phyloP scores from a whole-genome alignment of 2,888 invertebrate species.

The Tromatobia lineatoria region DNA sequence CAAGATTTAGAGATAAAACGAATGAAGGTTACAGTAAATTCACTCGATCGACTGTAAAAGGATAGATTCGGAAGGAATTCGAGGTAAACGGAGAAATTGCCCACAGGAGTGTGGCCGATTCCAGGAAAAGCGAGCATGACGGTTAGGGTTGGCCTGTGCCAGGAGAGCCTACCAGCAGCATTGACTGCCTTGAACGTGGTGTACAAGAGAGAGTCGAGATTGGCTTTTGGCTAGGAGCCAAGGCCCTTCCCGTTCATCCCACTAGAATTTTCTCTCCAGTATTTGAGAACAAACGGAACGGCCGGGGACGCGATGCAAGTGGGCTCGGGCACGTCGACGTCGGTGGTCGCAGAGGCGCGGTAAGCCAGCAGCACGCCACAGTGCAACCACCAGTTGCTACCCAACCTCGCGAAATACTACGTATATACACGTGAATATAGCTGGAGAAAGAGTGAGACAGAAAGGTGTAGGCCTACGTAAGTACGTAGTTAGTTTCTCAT shows the following conservation, averaged over 20 bases:
- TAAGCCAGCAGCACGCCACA: constrained; percentile 73
- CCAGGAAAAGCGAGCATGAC: not conserved
- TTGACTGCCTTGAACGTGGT: constrained; percentile 26
- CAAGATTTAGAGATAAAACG: not conserved
- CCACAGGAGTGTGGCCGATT: constrained; percentile 17
- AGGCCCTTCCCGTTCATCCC: constrained; percentile 79
- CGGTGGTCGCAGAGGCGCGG: constrained; percentile 69
- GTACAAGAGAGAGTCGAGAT: constrained; percentile 21
- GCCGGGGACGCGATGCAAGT: constrained; percentile 78
- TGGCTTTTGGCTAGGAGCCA: constrained; percentile 82
- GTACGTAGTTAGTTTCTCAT: constrained; percentile 82
- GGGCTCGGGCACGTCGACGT: constrained; percentile 74
- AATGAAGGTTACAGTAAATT: not conserved
- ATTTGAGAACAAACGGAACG: constrained; percentile 84
- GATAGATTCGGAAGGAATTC: constrained; percentile 19
- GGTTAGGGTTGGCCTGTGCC: constrained; percentile 47
- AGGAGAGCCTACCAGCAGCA: constrained; percentile 32
- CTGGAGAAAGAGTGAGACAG: constrained; percentile 66
- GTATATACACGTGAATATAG: constrained; percentile 48
- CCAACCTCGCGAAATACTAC: constrained; percentile 66
- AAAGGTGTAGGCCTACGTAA: constrained; percentile 82
- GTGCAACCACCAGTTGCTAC: constrained; percentile 86
- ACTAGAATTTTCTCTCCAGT: constrained; percentile 81
- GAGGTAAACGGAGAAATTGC: constrained; percentile 40
- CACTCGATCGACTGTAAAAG: not conserved